These are phyloP conservation scores for Orchesella cincta DNA, from an alignment of 1,140 invertebrate species.

Conservation along the genomic window DNA sequence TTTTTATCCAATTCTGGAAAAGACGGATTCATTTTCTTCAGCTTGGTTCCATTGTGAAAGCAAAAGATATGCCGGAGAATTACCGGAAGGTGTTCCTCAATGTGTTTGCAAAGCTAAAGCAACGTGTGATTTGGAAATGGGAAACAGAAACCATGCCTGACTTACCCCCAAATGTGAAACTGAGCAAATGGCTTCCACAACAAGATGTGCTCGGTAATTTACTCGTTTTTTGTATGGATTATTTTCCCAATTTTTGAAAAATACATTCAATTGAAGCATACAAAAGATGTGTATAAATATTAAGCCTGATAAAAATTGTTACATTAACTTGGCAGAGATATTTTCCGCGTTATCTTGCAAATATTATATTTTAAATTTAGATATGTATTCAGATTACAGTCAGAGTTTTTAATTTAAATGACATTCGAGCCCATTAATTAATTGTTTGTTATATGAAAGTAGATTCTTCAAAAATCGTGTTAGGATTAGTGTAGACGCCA, in stretches of 20 bases:
- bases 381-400: no score
- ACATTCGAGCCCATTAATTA: no score
- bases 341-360: no score
- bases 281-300: no score
- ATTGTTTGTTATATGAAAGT: no score
- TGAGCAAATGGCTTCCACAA: slow-evolving; percentile 71
- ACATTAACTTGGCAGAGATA: no score
- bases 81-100: slow-evolving; percentile 56
- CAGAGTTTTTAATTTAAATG: no score
- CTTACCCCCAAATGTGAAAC: slow-evolving; percentile 66
- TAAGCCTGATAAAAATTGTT: no score
- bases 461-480: no score
- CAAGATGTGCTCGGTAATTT: slow-evolving; percentile 54
- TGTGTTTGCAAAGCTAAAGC: slow-evolving; percentile 60
- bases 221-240: background rate
- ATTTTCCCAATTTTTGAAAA: background rate
- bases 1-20: slow-evolving; percentile 65
- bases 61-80: slow-evolving; percentile 25
- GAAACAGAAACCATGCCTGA: slow-evolving; percentile 60
- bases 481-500: no score
- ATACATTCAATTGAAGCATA: background rate
- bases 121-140: slow-evolving; percentile 67
- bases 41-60: slow-evolving; percentile 66
- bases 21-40: slow-evolving; percentile 74
- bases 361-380: no score